Conservation (phyloP, 1,140 invertebrate species). For the Bombyx mandarina region DNA sequence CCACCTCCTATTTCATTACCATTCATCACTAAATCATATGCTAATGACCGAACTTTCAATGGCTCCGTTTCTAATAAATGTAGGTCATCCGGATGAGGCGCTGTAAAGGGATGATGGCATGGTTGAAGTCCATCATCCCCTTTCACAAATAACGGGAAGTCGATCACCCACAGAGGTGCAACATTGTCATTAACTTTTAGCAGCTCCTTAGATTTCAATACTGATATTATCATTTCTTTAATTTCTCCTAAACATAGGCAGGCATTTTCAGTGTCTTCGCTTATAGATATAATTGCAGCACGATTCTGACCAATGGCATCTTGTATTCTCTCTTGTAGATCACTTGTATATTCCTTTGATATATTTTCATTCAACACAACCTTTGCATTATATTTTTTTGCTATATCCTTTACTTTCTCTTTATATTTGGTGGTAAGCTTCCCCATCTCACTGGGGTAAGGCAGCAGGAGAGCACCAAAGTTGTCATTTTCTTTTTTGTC, state of each 20-base stretch:
- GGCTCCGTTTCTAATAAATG: constrained; percentile 79
- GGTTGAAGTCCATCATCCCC: constrained; percentile 79
- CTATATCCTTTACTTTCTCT: constrained; percentile 40
- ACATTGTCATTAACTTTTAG: constrained; percentile 25
- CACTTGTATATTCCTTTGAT: constrained; percentile 71
- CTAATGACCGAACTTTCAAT: constrained; percentile 81
- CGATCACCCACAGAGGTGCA: constrained; percentile 91
- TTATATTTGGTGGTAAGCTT: constrained; percentile 66
- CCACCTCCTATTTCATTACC: constrained; percentile 98
- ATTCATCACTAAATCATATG: constrained; percentile 97
- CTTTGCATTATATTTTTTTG: constrained; percentile 45
- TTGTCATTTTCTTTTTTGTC: constrained; percentile 21
- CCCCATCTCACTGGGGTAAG: constrained; percentile 63
- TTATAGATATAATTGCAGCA: constrained; percentile 33
- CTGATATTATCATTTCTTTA: constrained; percentile 74
- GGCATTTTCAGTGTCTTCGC: constrained; percentile 28
- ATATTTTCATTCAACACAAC: constrained; percentile 69
- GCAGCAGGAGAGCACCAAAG: constrained; percentile 72
- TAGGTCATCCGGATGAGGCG: constrained; percentile 84
- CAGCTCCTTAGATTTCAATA: constrained; percentile 69
- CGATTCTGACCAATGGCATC: constrained; percentile 20
- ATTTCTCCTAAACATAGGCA: constrained; percentile 78
- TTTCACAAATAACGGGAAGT: constrained; percentile 93
- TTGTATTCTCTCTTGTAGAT: constrained; percentile 25
- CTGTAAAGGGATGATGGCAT: constrained; percentile 97